Percentiles rank a stretch among this genome's conserved stretches.
phyloP scores from a whole-genome alignment of 2,797 vertebrate species.

The Silurus lanzhouensis region DNA sequence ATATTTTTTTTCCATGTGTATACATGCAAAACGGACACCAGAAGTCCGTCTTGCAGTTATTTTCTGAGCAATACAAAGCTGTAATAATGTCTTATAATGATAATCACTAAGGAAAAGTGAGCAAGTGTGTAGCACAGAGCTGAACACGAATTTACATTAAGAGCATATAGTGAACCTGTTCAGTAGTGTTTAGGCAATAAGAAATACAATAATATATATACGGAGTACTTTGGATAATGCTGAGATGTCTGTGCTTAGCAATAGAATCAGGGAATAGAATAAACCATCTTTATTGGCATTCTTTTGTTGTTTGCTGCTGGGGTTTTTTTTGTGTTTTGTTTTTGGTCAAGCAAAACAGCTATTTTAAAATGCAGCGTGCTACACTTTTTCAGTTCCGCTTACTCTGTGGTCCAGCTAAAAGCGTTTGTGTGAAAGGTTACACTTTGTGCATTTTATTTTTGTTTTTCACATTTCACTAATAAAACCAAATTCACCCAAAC shows the following conservation, averaged over 20 bases:
- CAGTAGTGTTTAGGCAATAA: background rate
- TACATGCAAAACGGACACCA: background rate
- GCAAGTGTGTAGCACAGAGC: background rate
- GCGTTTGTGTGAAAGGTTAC: background rate
- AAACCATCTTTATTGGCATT: background rate
- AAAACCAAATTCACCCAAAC: constrained; percentile 11
- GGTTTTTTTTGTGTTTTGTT: background rate
- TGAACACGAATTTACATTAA: background rate
- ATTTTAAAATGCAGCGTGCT: constrained; percentile 15
- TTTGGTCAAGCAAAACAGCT: background rate
- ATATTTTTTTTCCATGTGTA: background rate
- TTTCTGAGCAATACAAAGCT: background rate
- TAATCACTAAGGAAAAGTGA: background rate
- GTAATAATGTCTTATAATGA: background rate
- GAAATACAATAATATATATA: background rate
- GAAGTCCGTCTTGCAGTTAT: background rate
- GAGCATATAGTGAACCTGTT: background rate
- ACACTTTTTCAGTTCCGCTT: constrained; percentile 18
- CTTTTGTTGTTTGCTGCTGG: background rate
- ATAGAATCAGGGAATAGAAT: background rate
- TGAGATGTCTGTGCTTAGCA: background rate
- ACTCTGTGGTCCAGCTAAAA: background rate
- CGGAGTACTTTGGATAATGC: constrained; percentile 3
- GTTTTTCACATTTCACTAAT: constrained; percentile 25
- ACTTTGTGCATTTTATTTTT: background rate